Percentiles rank a stretch among this genome's conserved stretches.
Conservation (phyloP, 2,113 vertebrate species). For the Hyla sarda region DNA sequence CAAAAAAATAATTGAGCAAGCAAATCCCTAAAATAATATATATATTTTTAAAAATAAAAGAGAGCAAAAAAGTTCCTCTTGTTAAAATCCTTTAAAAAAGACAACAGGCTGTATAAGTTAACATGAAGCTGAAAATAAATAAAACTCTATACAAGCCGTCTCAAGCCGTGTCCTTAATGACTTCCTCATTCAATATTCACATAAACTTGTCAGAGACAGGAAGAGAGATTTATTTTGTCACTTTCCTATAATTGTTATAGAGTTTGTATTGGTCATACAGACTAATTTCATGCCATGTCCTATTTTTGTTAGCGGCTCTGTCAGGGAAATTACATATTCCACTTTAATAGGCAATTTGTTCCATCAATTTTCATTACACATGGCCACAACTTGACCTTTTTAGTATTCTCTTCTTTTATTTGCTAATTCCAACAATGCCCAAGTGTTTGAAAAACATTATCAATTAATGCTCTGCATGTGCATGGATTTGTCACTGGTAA, state of each 20-base stretch:
- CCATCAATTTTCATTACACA: constrained; percentile 43
- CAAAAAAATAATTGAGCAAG: background rate
- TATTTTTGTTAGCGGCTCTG: constrained; percentile 35
- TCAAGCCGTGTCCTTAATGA: background rate
- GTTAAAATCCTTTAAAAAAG: background rate
- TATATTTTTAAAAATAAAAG: background rate
- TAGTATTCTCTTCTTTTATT: constrained; percentile 32
- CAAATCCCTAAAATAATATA: too few species aligned
- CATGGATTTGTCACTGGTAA: background rate
- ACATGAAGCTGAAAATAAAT: background rate
- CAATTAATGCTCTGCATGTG: constrained; percentile 2
- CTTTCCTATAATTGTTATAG: background rate
- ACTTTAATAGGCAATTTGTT: constrained; percentile 55
- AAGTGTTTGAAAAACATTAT: constrained; percentile 3
- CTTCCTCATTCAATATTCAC: constrained; percentile 3
- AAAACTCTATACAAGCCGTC: background rate
- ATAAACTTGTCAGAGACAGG: constrained; percentile 10
- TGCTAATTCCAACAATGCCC: constrained; percentile 19
- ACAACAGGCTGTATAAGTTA: background rate
- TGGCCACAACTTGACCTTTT: constrained; percentile 48
- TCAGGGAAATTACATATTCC: constrained; percentile 51
- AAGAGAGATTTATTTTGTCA: constrained; percentile 38
- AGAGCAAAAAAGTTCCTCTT: background rate
- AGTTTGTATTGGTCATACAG: constrained; percentile 16
- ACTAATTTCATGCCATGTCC: constrained; percentile 32